Base-by-base conservation (phyloP, 2,888 invertebrate species). In the Cephus nigrinus region DNA sequence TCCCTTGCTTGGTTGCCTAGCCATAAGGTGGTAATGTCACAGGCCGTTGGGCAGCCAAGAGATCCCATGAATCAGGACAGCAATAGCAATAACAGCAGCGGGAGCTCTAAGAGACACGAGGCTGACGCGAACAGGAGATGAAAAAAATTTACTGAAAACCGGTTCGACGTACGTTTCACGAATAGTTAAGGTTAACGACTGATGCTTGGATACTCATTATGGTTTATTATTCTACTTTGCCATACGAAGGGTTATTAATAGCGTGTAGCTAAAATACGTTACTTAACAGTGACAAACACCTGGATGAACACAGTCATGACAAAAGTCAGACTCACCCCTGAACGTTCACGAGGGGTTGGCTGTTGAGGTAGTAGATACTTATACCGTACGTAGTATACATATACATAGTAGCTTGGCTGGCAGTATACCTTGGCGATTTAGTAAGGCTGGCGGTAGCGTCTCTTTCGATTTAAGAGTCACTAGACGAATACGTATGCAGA, bases 11-110 rank as follows among this genome's bases (percentile, higher is more conserved):
- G 68, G 34, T 75, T 72, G 78, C 84, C 80, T 80, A 84, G 85
- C 86, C 88, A 86, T 89, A 87, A 88, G 87, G 87, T 84, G 82
- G 86, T 87, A 90, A 90, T 90, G 89, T 90, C 88, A 90, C 90
- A 89, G 89, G 85, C 85, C 85, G 89, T 90, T 90, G 88, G 88
- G 85, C 87, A 87, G 84, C 85, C 82, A 81, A 86, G 84, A 86
- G 86, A 84, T 83, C 82, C 80, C 87, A 88, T 90, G 89, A 88
- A 90, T 90, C 90, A 89, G 87, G 79, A 78, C 76, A 76, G 80
- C 76, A 82, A 80, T 80, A 84, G 72, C 74, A 72, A 69, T 68
- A 69, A 40, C 78, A 77, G 80, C 78, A 75, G 79, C 79, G 35
- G 68, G 77, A 76, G 69, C 75, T 80, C 74, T 73, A 73, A 55